Base-by-base conservation (phyloP, 2,797 vertebrate genomes). In the Typhlichthys eigenmanni region DNA sequence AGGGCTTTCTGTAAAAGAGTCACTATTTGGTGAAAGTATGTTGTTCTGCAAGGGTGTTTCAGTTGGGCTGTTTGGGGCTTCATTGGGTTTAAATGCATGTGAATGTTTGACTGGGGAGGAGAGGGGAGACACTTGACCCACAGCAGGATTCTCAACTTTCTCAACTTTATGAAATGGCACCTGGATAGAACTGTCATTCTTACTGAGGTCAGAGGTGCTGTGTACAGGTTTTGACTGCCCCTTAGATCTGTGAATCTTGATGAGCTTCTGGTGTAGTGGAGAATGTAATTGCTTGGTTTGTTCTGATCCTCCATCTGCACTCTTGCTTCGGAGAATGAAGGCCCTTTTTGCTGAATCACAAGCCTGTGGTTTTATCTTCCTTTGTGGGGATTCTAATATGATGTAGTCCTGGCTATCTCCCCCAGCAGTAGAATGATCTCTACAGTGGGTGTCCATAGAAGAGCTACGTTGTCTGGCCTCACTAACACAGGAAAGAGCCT, bases 181-280 rank as follows among this genome's bases (percentile, higher is more conserved):
- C 71, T 90, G 94, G 66, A 88, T 76, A 78, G 91, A 88, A 73
- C 87, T 86, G 12, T 92, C 90, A 62, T 92, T 87, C 87, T 93
- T 95, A 67, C 78, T 92, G 50, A 90, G 68, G 65, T 84, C 83
- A 32, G 87, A 62, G 58, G 67, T 71, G 68, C 78, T 52, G 3
- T 89, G 84, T 17, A 75, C 76, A 8, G 92, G 65, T 47, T 71
- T 89, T 34, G 87, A 79, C 70, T 72, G 89, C 48, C 70, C 82
- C 80, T 93, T 94, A 56, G 64, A 82, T 66, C 71, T 88, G 45
- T 79, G 68, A 9, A 89, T 83, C 52, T 92, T 94, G 54, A 91
- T 78, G n/a, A 90, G 84, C 68, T 94, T 94, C 74, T 92, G 92
- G 17, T 51, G 91, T 7, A 89, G 81, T 71, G 82, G 74, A 64